Evolutionary conservation across 2,888 invertebrate genomes (phyloP).

Genomic region (Pammene aurita): DNA sequence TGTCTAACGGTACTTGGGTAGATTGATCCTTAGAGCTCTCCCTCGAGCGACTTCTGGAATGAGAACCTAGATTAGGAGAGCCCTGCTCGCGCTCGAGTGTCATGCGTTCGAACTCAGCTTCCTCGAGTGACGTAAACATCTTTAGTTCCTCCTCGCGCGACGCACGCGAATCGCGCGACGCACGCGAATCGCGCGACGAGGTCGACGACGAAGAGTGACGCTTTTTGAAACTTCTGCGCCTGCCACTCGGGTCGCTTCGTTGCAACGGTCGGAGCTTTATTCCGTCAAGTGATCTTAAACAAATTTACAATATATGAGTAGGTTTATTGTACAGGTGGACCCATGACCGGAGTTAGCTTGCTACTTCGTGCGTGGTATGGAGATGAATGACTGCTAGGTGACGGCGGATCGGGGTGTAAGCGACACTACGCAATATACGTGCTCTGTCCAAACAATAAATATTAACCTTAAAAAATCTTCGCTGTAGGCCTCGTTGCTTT

Average conservation of each 20-base stretch:
- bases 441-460: conserved; percentile 60
- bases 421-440: conserved; percentile 56
- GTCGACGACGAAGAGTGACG: conserved; percentile 84
- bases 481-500: conserved; percentile 63
- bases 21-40: conserved; percentile 67
- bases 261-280: conserved; percentile 84
- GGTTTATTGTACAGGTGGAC: conserved; percentile 70
- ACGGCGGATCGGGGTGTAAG: conserved; percentile 62
- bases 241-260: conserved; percentile 85
- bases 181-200: conserved; percentile 84
- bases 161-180: conserved; percentile 84
- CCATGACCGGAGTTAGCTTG: conserved; percentile 55
- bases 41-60: conserved; percentile 82
- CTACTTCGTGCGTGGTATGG: conserved; percentile 62
- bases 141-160: conserved; percentile 86
- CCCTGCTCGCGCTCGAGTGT: conserved; percentile 56
- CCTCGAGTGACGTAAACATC: conserved; percentile 86
- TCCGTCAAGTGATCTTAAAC: conserved; percentile 86
- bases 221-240: conserved; percentile 84
- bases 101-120: conserved; percentile 81
- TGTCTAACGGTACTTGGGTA: conserved; percentile 61
- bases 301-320: conserved; percentile 73
- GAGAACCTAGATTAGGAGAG: conserved; percentile 80
- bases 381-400: conserved; percentile 55
- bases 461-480: conserved; percentile 82